Percentiles rank a stretch among this genome's conserved stretches.
Evolutionary conservation across 2,113 vertebrate genomes (phyloP).

Genomic region (Daubentonia madagascariensis): DNA sequence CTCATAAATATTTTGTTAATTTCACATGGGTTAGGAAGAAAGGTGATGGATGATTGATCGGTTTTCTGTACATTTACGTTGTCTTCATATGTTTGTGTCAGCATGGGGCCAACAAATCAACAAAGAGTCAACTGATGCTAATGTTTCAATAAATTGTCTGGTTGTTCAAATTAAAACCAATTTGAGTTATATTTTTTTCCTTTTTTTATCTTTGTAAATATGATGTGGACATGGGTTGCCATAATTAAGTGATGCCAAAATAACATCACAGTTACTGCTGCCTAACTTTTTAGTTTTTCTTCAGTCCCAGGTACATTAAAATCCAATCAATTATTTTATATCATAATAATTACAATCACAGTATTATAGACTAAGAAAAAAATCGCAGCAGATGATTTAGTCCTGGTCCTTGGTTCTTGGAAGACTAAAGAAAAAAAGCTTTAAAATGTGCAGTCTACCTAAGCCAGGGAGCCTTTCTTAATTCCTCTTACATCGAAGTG

Average conservation of each 20-base stretch:
- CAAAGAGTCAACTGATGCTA: constrained; percentile 3
- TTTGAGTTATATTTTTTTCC: not conserved
- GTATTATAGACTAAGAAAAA: not conserved
- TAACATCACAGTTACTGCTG: not conserved
- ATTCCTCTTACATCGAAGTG: not conserved
- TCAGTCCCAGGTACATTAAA: not conserved
- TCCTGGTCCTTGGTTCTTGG: not conserved
- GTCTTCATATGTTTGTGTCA: not conserved
- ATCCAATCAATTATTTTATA: not conserved
- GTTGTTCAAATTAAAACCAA: constrained; percentile 26
- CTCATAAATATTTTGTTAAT: not conserved
- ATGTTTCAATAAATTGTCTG: constrained; percentile 43
- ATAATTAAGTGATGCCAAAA: not conserved
- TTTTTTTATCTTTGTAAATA: not conserved
- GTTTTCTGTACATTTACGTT: not conserved
- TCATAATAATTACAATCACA: not conserved
- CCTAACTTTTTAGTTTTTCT: not conserved
- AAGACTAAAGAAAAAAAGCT: not conserved
- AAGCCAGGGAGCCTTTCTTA: not conserved
- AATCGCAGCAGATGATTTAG: not conserved
- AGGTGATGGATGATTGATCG: not conserved
- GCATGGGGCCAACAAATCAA: not conserved
- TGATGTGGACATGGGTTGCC: not conserved
- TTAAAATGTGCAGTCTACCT: not conserved
- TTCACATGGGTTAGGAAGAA: not conserved